Evolutionary conservation across 2,797 vertebrate species (phyloP).

Genomic region (Aulostomus chinensis): DNA sequence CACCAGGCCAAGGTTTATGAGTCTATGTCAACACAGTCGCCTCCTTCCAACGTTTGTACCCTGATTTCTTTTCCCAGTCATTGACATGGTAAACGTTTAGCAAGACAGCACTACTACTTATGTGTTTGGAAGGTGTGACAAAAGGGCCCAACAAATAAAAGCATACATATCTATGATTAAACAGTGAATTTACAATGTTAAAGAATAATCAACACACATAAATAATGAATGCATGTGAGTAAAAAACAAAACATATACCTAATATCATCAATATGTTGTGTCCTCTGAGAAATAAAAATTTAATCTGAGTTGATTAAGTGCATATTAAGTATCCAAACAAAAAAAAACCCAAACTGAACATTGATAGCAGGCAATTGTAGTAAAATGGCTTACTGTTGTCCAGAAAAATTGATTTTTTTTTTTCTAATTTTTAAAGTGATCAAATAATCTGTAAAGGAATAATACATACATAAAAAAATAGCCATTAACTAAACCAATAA

Average conservation of each 20-base stretch:
- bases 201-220: slow-evolving; percentile 2
- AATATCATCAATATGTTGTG: slow-evolving; percentile 20
- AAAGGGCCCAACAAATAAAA: no score
- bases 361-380: slow-evolving; percentile 36
- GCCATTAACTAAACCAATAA: slow-evolving; percentile 46
- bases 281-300: slow-evolving; percentile 24
- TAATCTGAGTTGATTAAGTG: slow-evolving; percentile 7
- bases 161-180: no score
- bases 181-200: no score
- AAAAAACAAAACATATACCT: slow-evolving; percentile 17
- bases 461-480: slow-evolving; percentile 38
- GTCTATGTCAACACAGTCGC: slow-evolving; percentile 17
- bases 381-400: slow-evolving; percentile 47
- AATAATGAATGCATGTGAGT: slow-evolving; percentile 14
- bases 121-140: no score
- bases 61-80: slow-evolving; percentile 11
- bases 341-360: slow-evolving; percentile 34
- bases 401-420: slow-evolving; percentile 9
- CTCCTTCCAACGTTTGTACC: slow-evolving; percentile 12
- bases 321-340: slow-evolving; percentile 19
- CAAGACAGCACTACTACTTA: slow-evolving; percentile 11
- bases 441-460: slow-evolving; percentile 40
- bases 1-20: slow-evolving; percentile 31
- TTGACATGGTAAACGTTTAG: slow-evolving; percentile 16
- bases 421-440: slow-evolving; percentile 25